A percentile compares a stretch with the other conserved stretches of the same genome.
These are phyloP conservation scores for Lasioglossum morio DNA, from an alignment of 2,888 invertebrate species.

Conservation along the genomic window DNA sequence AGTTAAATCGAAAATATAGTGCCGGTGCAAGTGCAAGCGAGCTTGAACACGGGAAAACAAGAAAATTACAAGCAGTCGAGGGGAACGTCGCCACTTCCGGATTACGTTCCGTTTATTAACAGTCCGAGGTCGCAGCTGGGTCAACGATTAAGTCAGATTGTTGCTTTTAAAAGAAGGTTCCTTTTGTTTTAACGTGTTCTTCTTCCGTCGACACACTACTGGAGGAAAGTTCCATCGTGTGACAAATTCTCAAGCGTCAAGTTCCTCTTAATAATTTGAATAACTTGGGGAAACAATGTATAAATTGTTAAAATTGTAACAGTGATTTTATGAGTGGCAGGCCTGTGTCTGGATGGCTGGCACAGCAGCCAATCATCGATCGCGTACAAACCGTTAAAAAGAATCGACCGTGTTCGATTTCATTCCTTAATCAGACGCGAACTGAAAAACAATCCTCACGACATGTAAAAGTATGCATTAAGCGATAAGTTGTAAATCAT, in stretches of 20 bases:
- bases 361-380: too few relatives aligned
- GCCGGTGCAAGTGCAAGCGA: background rate
- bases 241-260: background rate
- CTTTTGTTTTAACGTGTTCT: background rate
- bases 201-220: background rate
- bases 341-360: too few relatives aligned
- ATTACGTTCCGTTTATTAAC: constrained; percentile 4
- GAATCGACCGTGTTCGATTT: too few relatives aligned
- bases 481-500: too few relatives aligned
- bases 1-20: background rate
- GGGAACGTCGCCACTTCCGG: too few relatives aligned
- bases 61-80: background rate
- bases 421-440: too few relatives aligned
- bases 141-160: background rate
- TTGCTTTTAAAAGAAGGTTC: background rate
- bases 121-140: background rate
- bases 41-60: background rate
- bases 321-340: too few relatives aligned
- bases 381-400: too few relatives aligned
- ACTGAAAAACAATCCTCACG: too few relatives aligned
- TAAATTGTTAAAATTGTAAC: too few relatives aligned
- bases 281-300: background rate
- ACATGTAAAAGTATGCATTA: too few relatives aligned
- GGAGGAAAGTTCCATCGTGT: background rate
- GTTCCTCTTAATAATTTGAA: too few relatives aligned